phyloP scores from a whole-genome alignment of 2,113 vertebrate genomes.

The Diadophis punctatus region DNA sequence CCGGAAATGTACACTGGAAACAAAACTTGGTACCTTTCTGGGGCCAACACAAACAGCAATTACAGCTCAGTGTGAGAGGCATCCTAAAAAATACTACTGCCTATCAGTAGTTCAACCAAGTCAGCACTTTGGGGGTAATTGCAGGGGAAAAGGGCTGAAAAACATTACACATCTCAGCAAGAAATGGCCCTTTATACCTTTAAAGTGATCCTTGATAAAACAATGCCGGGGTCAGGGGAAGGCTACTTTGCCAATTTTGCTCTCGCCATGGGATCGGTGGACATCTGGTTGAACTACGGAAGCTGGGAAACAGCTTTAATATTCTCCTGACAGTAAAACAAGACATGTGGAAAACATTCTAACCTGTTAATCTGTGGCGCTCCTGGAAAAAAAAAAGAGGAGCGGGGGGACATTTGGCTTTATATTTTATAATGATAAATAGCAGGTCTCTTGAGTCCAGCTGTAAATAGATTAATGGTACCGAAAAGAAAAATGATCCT shows the following conservation, averaged over 20 bases:
- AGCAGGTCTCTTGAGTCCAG: slow-evolving; percentile 64
- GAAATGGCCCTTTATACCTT: slow-evolving; percentile 67
- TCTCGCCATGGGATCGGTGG: slow-evolving; percentile 77
- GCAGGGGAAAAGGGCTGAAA: slow-evolving; percentile 69
- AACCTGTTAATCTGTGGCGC: slow-evolving; percentile 83
- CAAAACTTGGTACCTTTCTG: slow-evolving; percentile 71
- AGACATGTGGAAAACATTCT: slow-evolving; percentile 94
- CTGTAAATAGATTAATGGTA: slow-evolving; percentile 66
- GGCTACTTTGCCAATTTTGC: slow-evolving; percentile 81
- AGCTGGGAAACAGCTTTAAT: slow-evolving; percentile 91
- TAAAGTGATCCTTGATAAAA: slow-evolving; percentile 74
- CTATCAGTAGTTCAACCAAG: slow-evolving; percentile 75
- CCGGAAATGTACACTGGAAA: slow-evolving; percentile 82
- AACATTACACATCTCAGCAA: slow-evolving; percentile 69
- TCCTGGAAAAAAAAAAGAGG: slow-evolving; percentile 60
- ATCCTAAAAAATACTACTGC: slow-evolving; percentile 81
- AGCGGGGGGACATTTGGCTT: slow-evolving; percentile 69
- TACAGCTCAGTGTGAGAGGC: slow-evolving; percentile 78
- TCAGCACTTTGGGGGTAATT: slow-evolving; percentile 83
- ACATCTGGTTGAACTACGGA: slow-evolving; percentile 89
- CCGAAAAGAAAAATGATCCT: slow-evolving; percentile 53
- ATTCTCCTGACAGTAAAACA: slow-evolving; percentile 85
- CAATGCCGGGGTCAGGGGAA: slow-evolving; percentile 75
- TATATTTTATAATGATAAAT: slow-evolving; percentile 74
- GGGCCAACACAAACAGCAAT: slow-evolving; percentile 91